phyloP scores from a whole-genome alignment of 2,888 invertebrate species.

The Amblyjoppa fuscipennis region DNA sequence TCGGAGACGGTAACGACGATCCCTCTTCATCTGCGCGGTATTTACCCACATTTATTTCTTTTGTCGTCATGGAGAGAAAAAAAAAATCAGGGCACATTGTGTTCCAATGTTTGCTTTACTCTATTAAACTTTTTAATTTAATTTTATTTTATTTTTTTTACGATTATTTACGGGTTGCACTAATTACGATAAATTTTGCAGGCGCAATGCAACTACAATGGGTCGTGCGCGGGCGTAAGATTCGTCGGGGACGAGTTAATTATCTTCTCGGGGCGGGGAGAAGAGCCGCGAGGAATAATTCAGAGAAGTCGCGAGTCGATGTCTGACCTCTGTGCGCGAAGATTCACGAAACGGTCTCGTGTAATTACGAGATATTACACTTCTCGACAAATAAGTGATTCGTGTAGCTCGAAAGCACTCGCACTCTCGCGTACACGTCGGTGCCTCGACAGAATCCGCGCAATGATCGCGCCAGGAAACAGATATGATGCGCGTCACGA shows the following conservation, averaged over 20 bases:
- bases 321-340: slow-evolving; percentile 2
- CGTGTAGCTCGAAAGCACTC: slow-evolving; percentile 72
- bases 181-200: not conserved
- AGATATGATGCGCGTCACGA: slow-evolving; percentile 84
- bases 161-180: not conserved
- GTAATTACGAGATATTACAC: slow-evolving; percentile 59
- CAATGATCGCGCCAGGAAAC: slow-evolving; percentile 82
- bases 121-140: not conserved
- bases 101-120: not conserved
- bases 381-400: slow-evolving; percentile 70
- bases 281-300: not conserved
- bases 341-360: slow-evolving; percentile 6
- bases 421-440: slow-evolving; percentile 33
- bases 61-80: too few species aligned
- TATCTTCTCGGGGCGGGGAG: not conserved
- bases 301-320: not conserved
- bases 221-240: not conserved
- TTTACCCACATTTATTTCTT: too few species aligned
- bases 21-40: not conserved
- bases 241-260: slow-evolving; percentile 3
- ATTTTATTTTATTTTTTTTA: not conserved
- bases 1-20: not conserved
- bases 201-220: not conserved
- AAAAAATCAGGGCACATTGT: too few species aligned
- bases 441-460: slow-evolving; percentile 48